Percentiles rank a stretch among this genome's conserved stretches.
Evolutionary conservation across 1,140 invertebrate genomes (phyloP).

Genomic region (Drosophila saltans): DNA sequence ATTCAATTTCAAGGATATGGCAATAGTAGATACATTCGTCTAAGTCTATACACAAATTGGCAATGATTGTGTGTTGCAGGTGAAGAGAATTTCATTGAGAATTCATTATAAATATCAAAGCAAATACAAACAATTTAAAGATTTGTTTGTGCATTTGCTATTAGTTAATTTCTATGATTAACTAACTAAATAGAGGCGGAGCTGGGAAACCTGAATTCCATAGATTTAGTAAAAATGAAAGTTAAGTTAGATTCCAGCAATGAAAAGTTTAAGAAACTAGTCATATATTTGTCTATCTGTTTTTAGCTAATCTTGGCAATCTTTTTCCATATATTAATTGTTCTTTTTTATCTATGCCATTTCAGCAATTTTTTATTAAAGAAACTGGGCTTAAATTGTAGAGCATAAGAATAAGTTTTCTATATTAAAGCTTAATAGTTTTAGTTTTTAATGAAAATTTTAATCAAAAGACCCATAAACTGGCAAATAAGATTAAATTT

Average conservation of each 20-base stretch:
- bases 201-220: not conserved
- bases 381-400: no score
- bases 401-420: no score
- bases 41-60: not conserved
- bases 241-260: not conserved
- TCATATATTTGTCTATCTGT: not conserved
- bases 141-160: not conserved
- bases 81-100: not conserved
- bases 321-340: no score
- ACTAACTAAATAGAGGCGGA: slow-evolving; percentile 2
- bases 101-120: not conserved
- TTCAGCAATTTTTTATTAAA: no score
- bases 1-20: not conserved
- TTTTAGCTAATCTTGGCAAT: no score
- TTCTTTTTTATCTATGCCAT: no score
- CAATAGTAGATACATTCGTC: not conserved
- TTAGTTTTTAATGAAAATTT: no score
- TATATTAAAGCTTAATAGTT: no score
- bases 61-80: not conserved
- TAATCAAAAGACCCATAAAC: no score
- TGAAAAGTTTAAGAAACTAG: not conserved
- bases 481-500: no score
- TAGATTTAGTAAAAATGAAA: not conserved
- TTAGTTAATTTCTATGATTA: not conserved
- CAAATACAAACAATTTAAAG: not conserved